Conservation (phyloP, 2,888 invertebrate species). For the Marronus borbonicus region DNA sequence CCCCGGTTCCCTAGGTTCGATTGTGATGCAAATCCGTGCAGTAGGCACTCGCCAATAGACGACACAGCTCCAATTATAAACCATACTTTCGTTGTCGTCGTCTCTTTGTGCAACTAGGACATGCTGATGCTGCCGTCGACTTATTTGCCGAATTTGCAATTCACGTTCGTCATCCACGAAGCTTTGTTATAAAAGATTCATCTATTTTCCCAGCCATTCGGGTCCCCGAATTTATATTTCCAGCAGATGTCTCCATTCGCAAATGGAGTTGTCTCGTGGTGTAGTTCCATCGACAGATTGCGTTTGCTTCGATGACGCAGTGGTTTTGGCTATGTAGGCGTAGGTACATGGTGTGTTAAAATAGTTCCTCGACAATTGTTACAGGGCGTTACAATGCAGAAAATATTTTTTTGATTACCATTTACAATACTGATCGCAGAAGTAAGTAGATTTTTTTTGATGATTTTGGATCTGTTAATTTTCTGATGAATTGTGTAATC, state of each 20-base stretch:
- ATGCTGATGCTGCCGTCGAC: background rate
- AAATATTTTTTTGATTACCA: too few species aligned
- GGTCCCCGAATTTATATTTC: background rate
- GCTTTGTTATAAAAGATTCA: conserved; percentile 40
- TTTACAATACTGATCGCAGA: too few species aligned
- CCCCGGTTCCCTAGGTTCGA: background rate
- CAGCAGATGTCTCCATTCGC: background rate
- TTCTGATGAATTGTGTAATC: too few species aligned
- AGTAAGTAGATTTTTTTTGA: too few species aligned
- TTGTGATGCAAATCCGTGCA: conserved; percentile 28
- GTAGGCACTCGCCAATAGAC: background rate
- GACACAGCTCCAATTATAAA: too few species aligned
- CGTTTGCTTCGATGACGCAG: too few species aligned
- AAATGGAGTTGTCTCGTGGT: background rate
- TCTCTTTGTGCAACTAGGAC: background rate
- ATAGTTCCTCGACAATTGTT: too few species aligned
- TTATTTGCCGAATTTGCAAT: conserved; percentile 48
- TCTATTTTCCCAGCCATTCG: conserved; percentile 15
- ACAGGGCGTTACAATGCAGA: too few species aligned
- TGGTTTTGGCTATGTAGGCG: too few species aligned
- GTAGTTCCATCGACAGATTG: too few species aligned
- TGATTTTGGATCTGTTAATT: too few species aligned
- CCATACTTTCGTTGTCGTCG: background rate
- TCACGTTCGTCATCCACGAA: conserved; percentile 9
- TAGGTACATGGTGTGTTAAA: too few species aligned